Percentiles rank a stretch among this genome's conserved stretches.
Evolutionary conservation across 2,113 vertebrate genomes (phyloP).

Genomic region (Campylomormyrus tamandua): DNA sequence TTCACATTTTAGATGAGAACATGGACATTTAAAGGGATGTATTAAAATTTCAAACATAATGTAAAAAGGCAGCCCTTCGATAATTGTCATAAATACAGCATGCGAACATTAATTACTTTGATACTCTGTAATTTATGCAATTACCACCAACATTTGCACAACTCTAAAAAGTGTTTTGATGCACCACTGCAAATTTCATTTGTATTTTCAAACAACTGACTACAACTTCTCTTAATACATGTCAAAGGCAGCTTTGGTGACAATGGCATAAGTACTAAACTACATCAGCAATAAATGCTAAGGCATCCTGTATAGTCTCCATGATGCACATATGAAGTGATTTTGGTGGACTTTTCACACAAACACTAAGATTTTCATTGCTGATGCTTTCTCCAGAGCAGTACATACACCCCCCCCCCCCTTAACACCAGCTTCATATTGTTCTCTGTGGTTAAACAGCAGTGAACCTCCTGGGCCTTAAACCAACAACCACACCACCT

Average conservation of each 20-base stretch:
- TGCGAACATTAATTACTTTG: neutral
- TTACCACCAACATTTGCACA: neutral
- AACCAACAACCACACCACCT: neutral
- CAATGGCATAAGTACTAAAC: neutral
- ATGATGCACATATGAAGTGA: neutral
- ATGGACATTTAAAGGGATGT: neutral
- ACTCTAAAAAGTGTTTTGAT: neutral
- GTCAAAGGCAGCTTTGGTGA: neutral
- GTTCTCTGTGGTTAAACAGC: neutral
- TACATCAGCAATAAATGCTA: neutral
- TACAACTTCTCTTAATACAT: neutral
- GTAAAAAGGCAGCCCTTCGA: neutral
- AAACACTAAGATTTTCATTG: neutral
- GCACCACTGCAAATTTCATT: neutral
- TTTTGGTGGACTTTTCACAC: neutral
- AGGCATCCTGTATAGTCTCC: neutral
- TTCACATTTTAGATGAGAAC: neutral
- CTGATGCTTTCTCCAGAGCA: neutral
- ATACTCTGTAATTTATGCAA: neutral
- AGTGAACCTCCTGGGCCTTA: neutral
- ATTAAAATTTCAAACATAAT: neutral
- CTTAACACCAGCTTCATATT: neutral
- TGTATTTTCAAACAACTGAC: neutral
- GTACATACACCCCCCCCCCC: neutral
- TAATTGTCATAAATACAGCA: neutral